A percentile compares a stretch with the other conserved stretches of the same genome.
Conservation (phyloP, 2,797 vertebrate species). For the Perdix hodgsoniae region DNA sequence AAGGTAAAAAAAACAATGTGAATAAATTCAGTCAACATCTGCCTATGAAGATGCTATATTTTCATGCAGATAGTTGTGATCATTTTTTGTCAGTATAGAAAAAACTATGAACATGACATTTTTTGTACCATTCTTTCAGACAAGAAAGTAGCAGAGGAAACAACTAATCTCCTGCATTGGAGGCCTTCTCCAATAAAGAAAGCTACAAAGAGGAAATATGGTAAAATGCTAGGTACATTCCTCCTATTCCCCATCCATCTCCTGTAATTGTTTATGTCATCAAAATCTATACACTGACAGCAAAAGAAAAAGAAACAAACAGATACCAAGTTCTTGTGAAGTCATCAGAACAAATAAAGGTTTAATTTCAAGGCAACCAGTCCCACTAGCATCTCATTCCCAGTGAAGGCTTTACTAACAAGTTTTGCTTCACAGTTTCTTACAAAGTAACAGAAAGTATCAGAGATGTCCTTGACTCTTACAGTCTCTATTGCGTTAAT, state of each 20-base stretch:
- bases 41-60: neutral
- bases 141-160: neutral
- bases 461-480: neutral
- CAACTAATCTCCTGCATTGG: neutral
- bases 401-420: neutral
- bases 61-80: neutral
- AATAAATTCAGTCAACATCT: neutral
- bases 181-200: neutral
- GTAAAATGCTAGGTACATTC: neutral
- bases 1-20: neutral
- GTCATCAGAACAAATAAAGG: neutral
- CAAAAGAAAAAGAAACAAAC: neutral
- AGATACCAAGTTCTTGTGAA: neutral
- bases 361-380: neutral
- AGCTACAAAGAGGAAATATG: neutral
- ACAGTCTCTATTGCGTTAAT: neutral
- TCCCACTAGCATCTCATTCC: neutral
- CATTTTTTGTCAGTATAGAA: neutral
- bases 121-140: neutral
- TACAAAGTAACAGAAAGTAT: neutral
- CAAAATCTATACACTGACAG: neutral
- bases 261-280: neutral
- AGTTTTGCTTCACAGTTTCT: neutral
- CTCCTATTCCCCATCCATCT: neutral
- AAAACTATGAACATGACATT: neutral